Conservation (phyloP, 2,797 vertebrate genomes). For the Brachyalestes nurse region DNA sequence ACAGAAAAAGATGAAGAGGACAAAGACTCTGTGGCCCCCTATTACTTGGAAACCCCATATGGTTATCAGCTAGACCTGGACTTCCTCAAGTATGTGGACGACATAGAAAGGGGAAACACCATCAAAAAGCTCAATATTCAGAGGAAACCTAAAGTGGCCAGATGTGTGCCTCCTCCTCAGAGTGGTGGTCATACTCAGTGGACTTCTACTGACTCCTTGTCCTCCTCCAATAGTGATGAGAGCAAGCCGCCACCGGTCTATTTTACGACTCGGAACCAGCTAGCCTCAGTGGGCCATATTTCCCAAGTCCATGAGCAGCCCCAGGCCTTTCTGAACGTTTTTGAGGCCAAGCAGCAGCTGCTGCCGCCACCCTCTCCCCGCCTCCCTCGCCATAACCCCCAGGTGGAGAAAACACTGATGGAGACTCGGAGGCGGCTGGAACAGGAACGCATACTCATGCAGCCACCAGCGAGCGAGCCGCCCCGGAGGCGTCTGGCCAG, state of each 20-base stretch:
- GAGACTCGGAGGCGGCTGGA: slow-evolving; percentile 94
- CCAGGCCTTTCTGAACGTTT: slow-evolving; percentile 70
- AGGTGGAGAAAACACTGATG: slow-evolving; percentile 98
- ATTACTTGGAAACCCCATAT: slow-evolving; percentile 97
- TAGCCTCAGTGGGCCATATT: slow-evolving; percentile 56
- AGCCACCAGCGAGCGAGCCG: slow-evolving; percentile 78
- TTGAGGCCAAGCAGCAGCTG: slow-evolving; percentile 80
- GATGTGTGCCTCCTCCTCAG: slow-evolving; percentile 61
- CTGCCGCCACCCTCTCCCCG: slow-evolving; percentile 88
- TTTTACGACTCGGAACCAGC: slow-evolving; percentile 67
- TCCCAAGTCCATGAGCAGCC: slow-evolving; percentile 67
- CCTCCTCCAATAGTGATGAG: slow-evolving; percentile 95
- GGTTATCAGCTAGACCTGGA: slow-evolving; percentile 97
- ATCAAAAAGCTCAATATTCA: slow-evolving; percentile 93
- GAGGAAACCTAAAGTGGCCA: slow-evolving; percentile 83
- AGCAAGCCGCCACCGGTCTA: slow-evolving; percentile 83
- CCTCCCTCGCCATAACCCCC: slow-evolving; percentile 86
- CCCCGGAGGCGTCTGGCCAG: slow-evolving; percentile 92
- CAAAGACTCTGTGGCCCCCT: slow-evolving; percentile 82
- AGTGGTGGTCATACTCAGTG: slow-evolving; percentile 79
- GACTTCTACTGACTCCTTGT: slow-evolving; percentile 93
- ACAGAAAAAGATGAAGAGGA: slow-evolving; percentile 78
- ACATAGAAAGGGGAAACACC: slow-evolving; percentile 96
- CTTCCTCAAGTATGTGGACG: slow-evolving; percentile 98
- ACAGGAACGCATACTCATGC: slow-evolving; percentile 89